Evolutionary conservation across 2,888 invertebrate species (phyloP), one percentile per base, ranked within the genome.

Genomic region (Unio pictorum): DNA sequence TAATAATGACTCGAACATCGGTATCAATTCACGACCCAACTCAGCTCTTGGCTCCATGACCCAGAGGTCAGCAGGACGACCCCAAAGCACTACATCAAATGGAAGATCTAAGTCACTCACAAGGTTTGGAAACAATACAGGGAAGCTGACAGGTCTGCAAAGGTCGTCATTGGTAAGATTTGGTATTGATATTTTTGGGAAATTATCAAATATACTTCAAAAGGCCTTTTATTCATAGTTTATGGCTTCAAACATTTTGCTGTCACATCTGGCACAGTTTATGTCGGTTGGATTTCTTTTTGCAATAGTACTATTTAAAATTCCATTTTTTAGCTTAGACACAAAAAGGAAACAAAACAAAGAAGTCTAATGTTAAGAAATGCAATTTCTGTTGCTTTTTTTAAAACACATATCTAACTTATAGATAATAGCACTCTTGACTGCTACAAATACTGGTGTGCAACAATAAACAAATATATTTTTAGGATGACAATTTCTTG

Each of bases 401-500:
- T 45, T 45, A 15, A 45, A 45, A 15, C 11, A 45, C 45, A 45
- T 45, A 45, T 45, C 45, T 45, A 64, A 15, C 30, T 61, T 61
- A 8, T 26, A 30, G 26, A 61, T 61, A n/a, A 61, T 61, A 28
- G 30, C 18, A 28, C 15, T 26, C 20, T 8, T 4, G 11, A 15
- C 45, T 45, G 45, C 45, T 45, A 45, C 15, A 45, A 45, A 45
- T 45, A 45, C 45, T 45, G 45, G 11, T 11, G 11, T 45, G 15
- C 45, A 11, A 45, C 8, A 45, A 45, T 45, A 15, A 45, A 15
- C 45, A 45, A 45, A 15, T 30, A 11, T 61, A 60, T 56, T 64
- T 64, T 7, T 72, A 86, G 84, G 84, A 84, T 75, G 84, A 82
- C 61, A 78, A 77, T 57, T 81, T 82, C 59, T 70, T 84, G 30